These are phyloP conservation scores for Cydia strobilella DNA, from an alignment of 1,140 invertebrate genomes.

Conservation along the genomic window DNA sequence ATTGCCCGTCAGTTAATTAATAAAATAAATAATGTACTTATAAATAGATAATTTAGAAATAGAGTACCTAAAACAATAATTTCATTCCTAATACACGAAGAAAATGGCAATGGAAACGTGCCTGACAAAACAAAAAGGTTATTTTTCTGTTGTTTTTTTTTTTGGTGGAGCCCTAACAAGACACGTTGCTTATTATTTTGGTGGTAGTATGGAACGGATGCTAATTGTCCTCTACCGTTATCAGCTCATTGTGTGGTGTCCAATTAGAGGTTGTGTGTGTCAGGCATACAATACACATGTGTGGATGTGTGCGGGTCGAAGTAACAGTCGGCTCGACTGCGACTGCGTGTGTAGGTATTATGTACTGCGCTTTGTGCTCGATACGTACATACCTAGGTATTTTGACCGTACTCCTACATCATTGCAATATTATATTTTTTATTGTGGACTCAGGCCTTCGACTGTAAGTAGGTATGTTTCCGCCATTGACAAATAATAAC, in stretches of 20 bases:
- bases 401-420: neutral
- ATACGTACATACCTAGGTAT: neutral
- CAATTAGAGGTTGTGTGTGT: slow-evolving; percentile 31
- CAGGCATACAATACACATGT: neutral
- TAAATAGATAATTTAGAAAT: too few relatives aligned
- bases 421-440: slow-evolving; percentile 10
- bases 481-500: neutral
- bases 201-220: neutral
- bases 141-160: neutral
- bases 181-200: neutral
- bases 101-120: too few relatives aligned
- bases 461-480: neutral
- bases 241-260: slow-evolving; percentile 32
- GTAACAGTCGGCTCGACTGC: neutral
- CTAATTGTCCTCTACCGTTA: slow-evolving; percentile 34
- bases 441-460: neutral
- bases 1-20: too few relatives aligned
- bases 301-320: slow-evolving; percentile 16
- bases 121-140: neutral
- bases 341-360: neutral
- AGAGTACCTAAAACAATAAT: too few relatives aligned
- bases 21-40: too few relatives aligned
- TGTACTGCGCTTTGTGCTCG: neutral
- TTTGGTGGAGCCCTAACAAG: neutral
- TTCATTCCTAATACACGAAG: too few relatives aligned